Evolutionary conservation across 2,113 vertebrate genomes (phyloP).

Genomic region (Percina caprodes): DNA sequence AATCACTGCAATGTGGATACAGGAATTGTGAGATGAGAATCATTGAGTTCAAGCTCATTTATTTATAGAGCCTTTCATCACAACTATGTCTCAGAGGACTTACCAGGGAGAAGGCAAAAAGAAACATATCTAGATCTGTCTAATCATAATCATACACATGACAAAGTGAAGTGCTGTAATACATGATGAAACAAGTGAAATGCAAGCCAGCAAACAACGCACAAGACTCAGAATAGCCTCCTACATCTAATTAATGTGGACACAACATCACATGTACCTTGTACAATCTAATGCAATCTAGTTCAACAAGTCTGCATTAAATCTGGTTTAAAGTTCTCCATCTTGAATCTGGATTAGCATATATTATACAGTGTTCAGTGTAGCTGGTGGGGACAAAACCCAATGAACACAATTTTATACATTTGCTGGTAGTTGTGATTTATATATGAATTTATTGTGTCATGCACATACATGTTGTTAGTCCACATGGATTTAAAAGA

Average conservation of each 20-base stretch:
- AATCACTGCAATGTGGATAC: slow-evolving; percentile 16
- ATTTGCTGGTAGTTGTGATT: neutral
- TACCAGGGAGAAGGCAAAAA: slow-evolving; percentile 28
- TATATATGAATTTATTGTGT: neutral
- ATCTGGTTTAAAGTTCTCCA: no score
- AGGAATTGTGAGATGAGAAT: slow-evolving; percentile 30
- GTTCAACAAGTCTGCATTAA: slow-evolving; percentile 21
- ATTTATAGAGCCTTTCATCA: slow-evolving; percentile 65
- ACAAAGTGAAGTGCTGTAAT: slow-evolving; percentile 66
- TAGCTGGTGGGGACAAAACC: slow-evolving; percentile 7
- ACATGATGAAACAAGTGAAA: slow-evolving; percentile 76
- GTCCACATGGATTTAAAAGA: neutral
- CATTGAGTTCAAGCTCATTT: slow-evolving; percentile 48
- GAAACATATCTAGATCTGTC: slow-evolving; percentile 39
- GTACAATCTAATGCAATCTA: slow-evolving; percentile 9
- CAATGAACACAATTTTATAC: neutral
- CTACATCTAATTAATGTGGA: slow-evolving; percentile 42
- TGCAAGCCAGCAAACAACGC: slow-evolving; percentile 45
- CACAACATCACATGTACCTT: slow-evolving; percentile 25
- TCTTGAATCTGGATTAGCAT: neutral
- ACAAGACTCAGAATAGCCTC: neutral
- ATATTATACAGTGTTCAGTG: neutral
- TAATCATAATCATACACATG: slow-evolving; percentile 60
- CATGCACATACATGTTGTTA: neutral
- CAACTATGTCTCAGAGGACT: slow-evolving; percentile 50